phyloP scores from a whole-genome alignment of 2,113 vertebrate genomes.

The Balaeniceps rex region DNA sequence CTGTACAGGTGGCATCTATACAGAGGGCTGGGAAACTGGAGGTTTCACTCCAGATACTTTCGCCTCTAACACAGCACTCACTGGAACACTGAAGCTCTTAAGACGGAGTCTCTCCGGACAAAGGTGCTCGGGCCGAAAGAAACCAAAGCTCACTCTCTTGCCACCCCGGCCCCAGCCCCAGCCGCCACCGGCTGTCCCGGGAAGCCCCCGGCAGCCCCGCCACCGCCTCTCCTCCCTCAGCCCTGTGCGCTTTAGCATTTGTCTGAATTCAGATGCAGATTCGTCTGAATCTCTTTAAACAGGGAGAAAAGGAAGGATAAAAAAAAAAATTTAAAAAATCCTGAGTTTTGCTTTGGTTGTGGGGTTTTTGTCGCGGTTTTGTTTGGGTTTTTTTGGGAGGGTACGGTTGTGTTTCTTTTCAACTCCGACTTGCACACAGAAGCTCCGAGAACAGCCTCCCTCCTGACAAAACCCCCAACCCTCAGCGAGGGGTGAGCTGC shows the following conservation, averaged over 20 bases:
- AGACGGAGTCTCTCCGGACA: fast-evolving
- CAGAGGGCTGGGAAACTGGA: too few relatives aligned
- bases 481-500: neutral
- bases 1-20: too few relatives aligned
- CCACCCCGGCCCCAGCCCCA: too few relatives aligned
- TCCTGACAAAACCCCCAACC: neutral
- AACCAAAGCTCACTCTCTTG: too few relatives aligned
- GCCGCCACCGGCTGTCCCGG: neutral
- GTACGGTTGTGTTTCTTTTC: neutral
- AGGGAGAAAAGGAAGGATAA: neutral
- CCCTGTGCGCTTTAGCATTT: neutral
- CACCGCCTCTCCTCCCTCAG: neutral
- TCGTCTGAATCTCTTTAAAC: neutral
- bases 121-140: neutral
- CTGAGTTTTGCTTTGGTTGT: neutral
- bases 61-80: too few relatives aligned
- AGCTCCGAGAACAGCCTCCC: constrained; percentile 20
- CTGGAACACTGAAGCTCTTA: neutral
- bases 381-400: neutral
- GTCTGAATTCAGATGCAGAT: neutral
- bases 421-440: constrained; percentile 9
- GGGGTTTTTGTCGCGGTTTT: too few relatives aligned
- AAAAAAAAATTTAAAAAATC: neutral
- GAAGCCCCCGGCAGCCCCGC: neutral
- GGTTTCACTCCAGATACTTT: neutral